These are phyloP conservation scores for Oligia strigilis DNA, from an alignment of 2,888 invertebrate genomes.

Conservation along the genomic window DNA sequence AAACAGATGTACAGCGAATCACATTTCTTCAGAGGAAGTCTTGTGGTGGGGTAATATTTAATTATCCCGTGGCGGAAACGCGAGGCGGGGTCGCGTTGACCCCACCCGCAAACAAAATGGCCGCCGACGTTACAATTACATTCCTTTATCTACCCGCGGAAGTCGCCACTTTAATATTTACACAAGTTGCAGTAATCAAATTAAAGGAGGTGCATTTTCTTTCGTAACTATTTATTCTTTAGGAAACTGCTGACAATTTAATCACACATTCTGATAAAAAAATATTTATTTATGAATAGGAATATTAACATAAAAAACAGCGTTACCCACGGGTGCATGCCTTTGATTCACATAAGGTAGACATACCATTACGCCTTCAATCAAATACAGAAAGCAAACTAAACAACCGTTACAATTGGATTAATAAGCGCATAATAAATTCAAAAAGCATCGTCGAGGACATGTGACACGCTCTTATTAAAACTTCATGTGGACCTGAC, in stretches of 20 bases:
- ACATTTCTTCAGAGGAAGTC: conserved; percentile 83
- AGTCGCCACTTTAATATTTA: conserved; percentile 77
- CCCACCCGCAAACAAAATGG: conserved; percentile 90
- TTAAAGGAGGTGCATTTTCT: conserved; percentile 56
- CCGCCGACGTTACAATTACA: conserved; percentile 87
- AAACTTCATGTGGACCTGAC: conserved; percentile 71
- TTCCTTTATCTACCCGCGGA: conserved; percentile 80
- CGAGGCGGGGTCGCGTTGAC: conserved; percentile 89
- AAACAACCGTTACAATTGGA: conserved; percentile 72
- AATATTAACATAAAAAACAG: neutral
- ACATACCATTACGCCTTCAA: conserved; percentile 48
- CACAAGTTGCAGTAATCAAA: conserved; percentile 71
- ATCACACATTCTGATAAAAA: neutral
- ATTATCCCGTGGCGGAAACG: conserved; percentile 88
- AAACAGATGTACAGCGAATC: conserved; percentile 78
- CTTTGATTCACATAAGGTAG: conserved; percentile 21
- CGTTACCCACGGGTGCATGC: conserved; percentile 14
- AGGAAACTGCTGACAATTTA: conserved; percentile 15
- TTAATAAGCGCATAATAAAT: conserved; percentile 75
- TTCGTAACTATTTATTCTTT: conserved; percentile 21
- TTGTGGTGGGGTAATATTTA: conserved; percentile 88
- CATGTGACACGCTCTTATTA: conserved; percentile 78
- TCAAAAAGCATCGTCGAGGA: conserved; percentile 72
- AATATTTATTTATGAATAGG: neutral
- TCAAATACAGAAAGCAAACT: conserved; percentile 63